Base-by-base conservation (phyloP, 1,140 invertebrate genomes). In the Physella acuta region DNA sequence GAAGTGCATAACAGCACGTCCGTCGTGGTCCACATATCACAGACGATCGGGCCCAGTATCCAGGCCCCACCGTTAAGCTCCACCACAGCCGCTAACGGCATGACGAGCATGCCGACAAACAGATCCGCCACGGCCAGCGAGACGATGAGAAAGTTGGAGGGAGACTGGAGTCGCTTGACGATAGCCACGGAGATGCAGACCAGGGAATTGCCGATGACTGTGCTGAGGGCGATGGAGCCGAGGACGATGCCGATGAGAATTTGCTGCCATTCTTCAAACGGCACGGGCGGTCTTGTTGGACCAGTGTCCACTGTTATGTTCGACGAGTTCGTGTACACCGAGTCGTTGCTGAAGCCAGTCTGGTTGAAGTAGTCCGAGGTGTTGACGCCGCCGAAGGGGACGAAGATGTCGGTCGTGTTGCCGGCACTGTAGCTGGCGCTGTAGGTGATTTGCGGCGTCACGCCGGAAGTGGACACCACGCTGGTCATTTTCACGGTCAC, bases 91-190 rank as follows among this genome's bases (percentile, higher is more conserved):
- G 89, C 88, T 24, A 91, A 86, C 0, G 91, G 91, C 87, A 92
- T 89, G 17, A 87, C 87, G 71, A 91, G 87, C 59, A 92, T 83
- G 0, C 90, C 91, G 33, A 92, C 89, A n/a, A 90, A 88, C 24
- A 92, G 85, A 80, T 93, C 92, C 4, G 90, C 90, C 34, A 91
- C 85, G 0, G 91, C 91, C 60, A 93, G 82, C 2, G 90, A 91
- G 55, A 90, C 88, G n/a, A 93, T 87, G 24, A 93, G 85, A 70
- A 89, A 89, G 81, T 92, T 93, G 63, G 90, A 91, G 24, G 87
- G 86, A 31, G 85, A 83, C 66, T 85, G 86, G 24, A 88, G 77
- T 52, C 84, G 80, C 61, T 82, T 81, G 5, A 88, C 87, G n/a
- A 88, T 76, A 28, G 76, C 76, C 33, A 88, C 85, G 2, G 87